Conservation (phyloP, 1,140 invertebrate genomes). For the Cydia amplana region DNA sequence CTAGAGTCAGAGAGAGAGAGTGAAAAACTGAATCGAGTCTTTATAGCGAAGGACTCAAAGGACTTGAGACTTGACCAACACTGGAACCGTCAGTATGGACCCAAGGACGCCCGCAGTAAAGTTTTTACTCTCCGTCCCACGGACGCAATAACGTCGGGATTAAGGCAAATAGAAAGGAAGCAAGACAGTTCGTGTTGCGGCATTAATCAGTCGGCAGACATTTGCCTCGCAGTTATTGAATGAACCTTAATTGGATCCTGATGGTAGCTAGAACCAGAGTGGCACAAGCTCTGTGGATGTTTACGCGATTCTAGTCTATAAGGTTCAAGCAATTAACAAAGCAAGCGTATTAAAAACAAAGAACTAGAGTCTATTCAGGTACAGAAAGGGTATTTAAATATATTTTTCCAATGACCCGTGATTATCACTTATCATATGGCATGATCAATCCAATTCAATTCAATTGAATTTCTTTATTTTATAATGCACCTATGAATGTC, state of each 20-base stretch:
- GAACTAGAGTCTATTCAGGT: too few relatives aligned
- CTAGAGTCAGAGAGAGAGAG: too few relatives aligned
- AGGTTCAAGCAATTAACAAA: not conserved
- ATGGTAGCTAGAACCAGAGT: not conserved
- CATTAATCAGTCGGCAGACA: slow-evolving; percentile 55
- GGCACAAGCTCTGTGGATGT: not conserved
- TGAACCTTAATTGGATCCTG: slow-evolving; percentile 18
- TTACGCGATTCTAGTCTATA: not conserved
- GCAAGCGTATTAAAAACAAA: not conserved
- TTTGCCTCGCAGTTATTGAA: slow-evolving; percentile 27
- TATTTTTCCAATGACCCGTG: too few relatives aligned
- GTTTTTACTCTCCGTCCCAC: not conserved
- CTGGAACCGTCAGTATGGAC: not conserved
- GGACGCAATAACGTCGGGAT: slow-evolving; percentile 26
- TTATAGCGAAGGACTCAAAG: too few relatives aligned
- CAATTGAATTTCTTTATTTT: too few relatives aligned
- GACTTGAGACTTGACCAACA: too few relatives aligned
- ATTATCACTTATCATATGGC: too few relatives aligned
- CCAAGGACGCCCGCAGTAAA: not conserved
- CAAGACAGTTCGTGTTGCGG: slow-evolving; percentile 50
- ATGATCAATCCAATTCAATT: too few relatives aligned
- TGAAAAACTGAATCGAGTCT: too few relatives aligned
- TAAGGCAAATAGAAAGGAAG: slow-evolving; percentile 29
- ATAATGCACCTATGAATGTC: too few relatives aligned
- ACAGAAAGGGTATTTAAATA: too few relatives aligned